Base-by-base conservation (phyloP, 2,113 vertebrate genomes). In the Formicarius rufipectus region DNA sequence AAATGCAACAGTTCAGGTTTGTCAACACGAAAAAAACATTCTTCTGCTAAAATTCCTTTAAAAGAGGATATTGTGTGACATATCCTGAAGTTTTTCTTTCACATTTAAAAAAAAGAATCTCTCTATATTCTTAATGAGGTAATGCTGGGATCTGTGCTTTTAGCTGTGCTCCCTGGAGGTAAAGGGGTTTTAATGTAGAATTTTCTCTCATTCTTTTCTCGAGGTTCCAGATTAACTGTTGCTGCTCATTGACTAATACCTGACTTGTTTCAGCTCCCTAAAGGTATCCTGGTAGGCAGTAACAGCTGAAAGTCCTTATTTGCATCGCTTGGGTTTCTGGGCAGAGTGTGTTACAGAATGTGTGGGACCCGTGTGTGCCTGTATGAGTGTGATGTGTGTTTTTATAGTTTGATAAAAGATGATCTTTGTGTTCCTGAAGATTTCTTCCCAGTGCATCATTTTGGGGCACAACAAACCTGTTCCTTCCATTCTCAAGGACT, bases 301-400 rank as follows among this genome's bases (percentile, higher is more conserved):
- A n/a, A 31, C 28, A 45, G 17, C 45, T 78, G 60, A 50, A 66
- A 50, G 31, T 78, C 47, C 37, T 63, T 23, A 27, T 0, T 19
- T 0, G 1, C 42, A 76, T 71, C 52, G 24, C 47, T 52, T n/a
- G 30, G 33, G 37, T 69, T 56, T 71, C 45, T 50, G 76, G 56
- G 44, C 45, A 50, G 35, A 10, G 25, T 0, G 0, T 24, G 64
- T 45, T 45, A 18, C 64, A 25, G 14, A 67, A 45, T 5, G 7
- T n/a, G 64, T 45, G 39, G 22, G 42, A 15, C 42, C 39, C 17
- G 22, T 17, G 14, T 13, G 49, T 1, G 2, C 39, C 15, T 0
- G 1, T 44, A 21, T 0, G 3, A 53, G 23, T 23, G 7, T 4
- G 8, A 20, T 35, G 14, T 37, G 12, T 64, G 8, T 40, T 25